Base-by-base conservation (phyloP, 2,113 vertebrate genomes). In the Psilopsiagon aymara region DNA sequence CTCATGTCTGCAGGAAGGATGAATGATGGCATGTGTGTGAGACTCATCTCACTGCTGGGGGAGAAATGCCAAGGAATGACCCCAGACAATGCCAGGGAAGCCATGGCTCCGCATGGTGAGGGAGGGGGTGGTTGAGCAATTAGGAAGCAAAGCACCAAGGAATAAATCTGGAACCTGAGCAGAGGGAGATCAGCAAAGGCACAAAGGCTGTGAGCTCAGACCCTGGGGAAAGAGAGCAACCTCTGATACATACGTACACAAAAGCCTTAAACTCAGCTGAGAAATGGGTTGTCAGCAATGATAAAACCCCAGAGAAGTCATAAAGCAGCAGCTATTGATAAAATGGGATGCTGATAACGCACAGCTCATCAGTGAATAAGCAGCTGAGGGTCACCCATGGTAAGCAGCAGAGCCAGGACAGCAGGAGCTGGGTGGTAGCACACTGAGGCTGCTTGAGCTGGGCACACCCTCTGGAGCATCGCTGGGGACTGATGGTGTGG, bases 181-280 rank as follows among this genome's bases (percentile, higher is more conserved):
- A 82, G 27, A 69, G 29, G 69, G n/a, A 71, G 23, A 53, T 25
- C 27, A 85, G 55, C 49, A 68, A 86, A 70, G 47, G 92, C 55
- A 59, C 33, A 75, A 82, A 92, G 44, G 60, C 68, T 60, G 49
- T 70, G 79, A 68, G 79, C 82, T 84, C 78, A 76, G 21, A 46
- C 75, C 69, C 82, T 17, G 25, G 66, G 46, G 55, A 94, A 49
- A 11, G 3, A 41, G 17, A 31, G 47, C 57, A 35, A 11, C 43
- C 68, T 74, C 77, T 53, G 24, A 90, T 94, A 83, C 10, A 24
- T 68, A 94, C 92, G 77, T 49, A 91, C 63, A 77, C 91, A 95
- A 97, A 95, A 95, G 79, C 68, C 89, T 94, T 92, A 97, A 98
- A 91, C 86, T 80, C 92, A 68, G 78, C 96, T 31, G 8, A 87